These are phyloP conservation scores for Reinhardtius hippoglossoides DNA, from an alignment of 2,113 vertebrate species.

Conservation along the genomic window DNA sequence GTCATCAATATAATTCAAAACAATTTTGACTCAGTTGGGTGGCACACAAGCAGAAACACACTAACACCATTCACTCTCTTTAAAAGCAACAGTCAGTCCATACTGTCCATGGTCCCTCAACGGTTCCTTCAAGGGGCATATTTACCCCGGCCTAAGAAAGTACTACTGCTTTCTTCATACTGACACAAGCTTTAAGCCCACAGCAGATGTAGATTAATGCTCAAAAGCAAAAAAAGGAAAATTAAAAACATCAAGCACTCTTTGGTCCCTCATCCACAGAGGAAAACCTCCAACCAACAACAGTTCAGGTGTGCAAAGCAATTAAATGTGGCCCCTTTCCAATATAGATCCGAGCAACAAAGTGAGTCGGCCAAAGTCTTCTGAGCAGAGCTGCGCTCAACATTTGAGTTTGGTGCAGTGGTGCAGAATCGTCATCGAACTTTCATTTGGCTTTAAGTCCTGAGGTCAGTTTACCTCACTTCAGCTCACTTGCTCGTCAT, in stretches of 20 bases:
- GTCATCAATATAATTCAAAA: conserved; percentile 12
- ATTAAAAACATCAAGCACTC: conserved; percentile 62
- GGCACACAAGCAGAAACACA: conserved; percentile 72
- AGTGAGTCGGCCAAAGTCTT: conserved; percentile 66
- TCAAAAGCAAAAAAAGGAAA: conserved; percentile 64
- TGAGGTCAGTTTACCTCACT: conserved; percentile 78
- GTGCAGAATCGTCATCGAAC: conserved; percentile 65
- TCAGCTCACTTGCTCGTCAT: conserved; percentile 83
- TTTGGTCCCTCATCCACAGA: conserved; percentile 82
- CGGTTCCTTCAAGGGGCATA: conserved; percentile 71
- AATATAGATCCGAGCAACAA: conserved; percentile 60
- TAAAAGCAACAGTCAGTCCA: conserved; percentile 80
- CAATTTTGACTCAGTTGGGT: conserved; percentile 28
- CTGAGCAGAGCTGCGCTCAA: conserved; percentile 63
- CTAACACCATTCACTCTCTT: conserved; percentile 74
- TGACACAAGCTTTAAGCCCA: conserved; percentile 81
- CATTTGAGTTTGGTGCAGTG: conserved; percentile 71
- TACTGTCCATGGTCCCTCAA: conserved; percentile 75
- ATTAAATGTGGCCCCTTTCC: conserved; percentile 56
- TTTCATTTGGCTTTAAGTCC: conserved; percentile 74
- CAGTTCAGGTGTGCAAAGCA: conserved; percentile 79
- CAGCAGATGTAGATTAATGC: conserved; percentile 87
- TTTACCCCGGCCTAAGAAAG: conserved; percentile 56
- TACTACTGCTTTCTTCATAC: conserved; percentile 78
- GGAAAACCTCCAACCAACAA: conserved; percentile 57